Base-by-base conservation (phyloP, 2,113 vertebrate genomes). In the Nycticryphes semicollaris region DNA sequence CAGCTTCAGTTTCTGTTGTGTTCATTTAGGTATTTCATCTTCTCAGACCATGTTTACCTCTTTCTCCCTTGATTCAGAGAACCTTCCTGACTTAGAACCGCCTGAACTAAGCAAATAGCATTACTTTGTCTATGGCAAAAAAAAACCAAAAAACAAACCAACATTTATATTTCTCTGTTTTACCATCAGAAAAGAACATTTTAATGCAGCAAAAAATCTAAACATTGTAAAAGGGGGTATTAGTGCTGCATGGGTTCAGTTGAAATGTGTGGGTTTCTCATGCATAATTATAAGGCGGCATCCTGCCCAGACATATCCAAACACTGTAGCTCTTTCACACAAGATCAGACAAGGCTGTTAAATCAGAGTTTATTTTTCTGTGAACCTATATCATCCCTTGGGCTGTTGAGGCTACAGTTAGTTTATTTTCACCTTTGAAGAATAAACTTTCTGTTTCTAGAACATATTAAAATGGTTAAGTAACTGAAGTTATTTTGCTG, bases 311-410 rank as follows among this genome's bases (percentile, higher is more conserved):
- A 91, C 84, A n/a, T 21, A 84, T 59, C 21, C n/a, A 67, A 56
- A 70, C 54, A 56, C 54, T 78, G 57, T 7, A 84, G 67, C 27
- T 80, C n/a, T 41, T 96, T 95, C 59, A 87, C 72, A 78, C 86
- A 91, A 94, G 90, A 91, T 90, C 86, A 97, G 84, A 87, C 89
- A 70, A 59, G 74, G 59, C n/a, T 87, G 50, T 91, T 92, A 92
- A 97, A 76, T 84, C 74, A 67, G 35, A 54, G 77, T 84, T 95
- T 95, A 70, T 97, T 96, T 97, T 96, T 83, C 77, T 91, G 70
- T 48, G 31, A 96, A 87, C 30, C 10, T 64, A 60, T 70, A 82
- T 94, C 90, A 72, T 86, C 68, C 91, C 84, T 75, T 47, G 37
- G 75, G 77, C 51, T 60, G 8, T 57, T 81, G 25, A 45, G 35